Evolutionary conservation across 2,888 invertebrate genomes (phyloP).

Genomic region (Lissocephala sabroskyi): DNA sequence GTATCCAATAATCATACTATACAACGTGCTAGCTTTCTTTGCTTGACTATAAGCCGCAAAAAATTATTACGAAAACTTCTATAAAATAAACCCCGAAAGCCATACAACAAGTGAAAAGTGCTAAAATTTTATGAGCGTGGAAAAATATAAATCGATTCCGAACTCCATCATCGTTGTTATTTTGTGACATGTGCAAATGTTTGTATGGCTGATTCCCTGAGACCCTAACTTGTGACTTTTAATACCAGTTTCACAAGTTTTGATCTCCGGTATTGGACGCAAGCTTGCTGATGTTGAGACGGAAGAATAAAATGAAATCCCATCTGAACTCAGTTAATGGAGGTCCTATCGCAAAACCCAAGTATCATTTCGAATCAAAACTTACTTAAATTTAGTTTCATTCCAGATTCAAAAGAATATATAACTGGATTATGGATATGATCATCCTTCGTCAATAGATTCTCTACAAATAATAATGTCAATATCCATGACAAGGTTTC

Average conservation of each 20-base stretch:
- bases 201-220: conserved; percentile 74
- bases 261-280: conserved; percentile 74
- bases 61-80: conserved; percentile 4
- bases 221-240: conserved; percentile 74
- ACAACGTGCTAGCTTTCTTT: conserved; percentile 73
- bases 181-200: conserved; percentile 66
- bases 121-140: not conserved
- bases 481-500: too few species aligned
- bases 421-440: too few species aligned
- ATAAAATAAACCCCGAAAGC: conserved; percentile 16
- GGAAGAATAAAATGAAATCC: too few species aligned
- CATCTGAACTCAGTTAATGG: too few species aligned
- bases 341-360: too few species aligned
- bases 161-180: too few species aligned
- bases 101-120: conserved; percentile 28
- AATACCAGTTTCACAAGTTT: conserved; percentile 74
- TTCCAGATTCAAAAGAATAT: too few species aligned
- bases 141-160: conserved; percentile 7
- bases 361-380: too few species aligned
- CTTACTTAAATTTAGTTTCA: too few species aligned
- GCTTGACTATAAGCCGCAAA: conserved; percentile 70
- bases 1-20: conserved; percentile 68
- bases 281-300: conserved; percentile 71
- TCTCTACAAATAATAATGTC: too few species aligned
- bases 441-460: too few species aligned